Percentiles rank a stretch among this genome's conserved stretches.
These are phyloP conservation scores for Octodon degus DNA, from an alignment of 2,113 vertebrate genomes.

Conservation along the genomic window DNA sequence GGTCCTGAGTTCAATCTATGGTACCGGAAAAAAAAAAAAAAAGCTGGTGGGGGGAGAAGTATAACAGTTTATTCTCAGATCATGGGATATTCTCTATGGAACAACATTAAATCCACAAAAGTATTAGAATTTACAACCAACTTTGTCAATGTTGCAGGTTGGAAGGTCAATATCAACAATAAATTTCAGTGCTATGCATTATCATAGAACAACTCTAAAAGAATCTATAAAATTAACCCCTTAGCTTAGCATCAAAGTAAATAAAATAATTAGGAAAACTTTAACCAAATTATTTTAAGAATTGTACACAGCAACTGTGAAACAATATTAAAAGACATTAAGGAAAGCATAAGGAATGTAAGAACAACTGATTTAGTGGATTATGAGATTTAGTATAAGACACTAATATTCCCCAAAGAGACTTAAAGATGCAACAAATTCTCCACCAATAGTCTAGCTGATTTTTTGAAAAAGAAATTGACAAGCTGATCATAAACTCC, in stretches of 20 bases:
- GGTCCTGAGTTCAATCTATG: too few species aligned
- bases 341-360: background rate
- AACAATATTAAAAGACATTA: conserved; percentile 14
- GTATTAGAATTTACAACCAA: background rate
- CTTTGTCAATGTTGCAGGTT: background rate
- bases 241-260: background rate
- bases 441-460: background rate
- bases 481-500: background rate
- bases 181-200: background rate
- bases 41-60: background rate
- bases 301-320: background rate
- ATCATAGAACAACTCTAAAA: background rate
- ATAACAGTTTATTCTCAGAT: background rate
- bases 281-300: background rate
- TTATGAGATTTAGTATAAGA: background rate
- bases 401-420: background rate
- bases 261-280: background rate
- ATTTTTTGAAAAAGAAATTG: background rate
- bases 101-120: background rate
- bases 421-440: background rate
- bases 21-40: background rate
- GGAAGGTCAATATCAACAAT: background rate
- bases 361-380: background rate
- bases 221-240: background rate
- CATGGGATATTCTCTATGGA: background rate